Evolutionary conservation across 2,113 vertebrate genomes (phyloP), one percentile per base, ranked within the genome.

Genomic region (Pyrgilauda ruficollis): DNA sequence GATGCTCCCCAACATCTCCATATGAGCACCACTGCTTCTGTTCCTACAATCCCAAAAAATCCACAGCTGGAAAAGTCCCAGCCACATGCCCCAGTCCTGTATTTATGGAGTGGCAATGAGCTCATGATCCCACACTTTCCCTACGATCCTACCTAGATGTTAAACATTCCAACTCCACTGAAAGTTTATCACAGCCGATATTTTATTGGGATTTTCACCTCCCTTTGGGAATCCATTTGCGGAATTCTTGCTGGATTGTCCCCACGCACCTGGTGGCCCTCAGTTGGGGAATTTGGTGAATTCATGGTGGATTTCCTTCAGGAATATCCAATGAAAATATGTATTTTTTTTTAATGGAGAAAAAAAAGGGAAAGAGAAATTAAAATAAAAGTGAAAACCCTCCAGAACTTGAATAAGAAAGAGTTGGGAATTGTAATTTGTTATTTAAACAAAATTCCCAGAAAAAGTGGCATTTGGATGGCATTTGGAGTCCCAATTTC

Each of bases 1-100:
- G 10, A 10, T 44, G n/a, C 30, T 55, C 26, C 53, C 11, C 44
- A 27, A 1, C 4, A 1, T 19, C 49, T 59, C 64, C 11, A 0
- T 2, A 2, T 0, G 2, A 10, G 2, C 41, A 7, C 5, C 30
- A 10, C 8, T 0, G 0, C 24, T 26, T 19, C 7, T 33, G 37
- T 30, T 53, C 49, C n/a, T 11, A 5, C 68, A 67, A 6, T 13
- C 30, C 41, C 58, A 35, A 75, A 75, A 85, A 72, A 2, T 9
- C 27, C 56, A 15, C 26, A 37, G 30, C 30, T 62, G 15, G 41
- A 23, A 27, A 63, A 7, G 7, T 21, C 59, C 68, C 21, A 22
- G 0, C 6, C 13, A 18, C 50, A n/a, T 41, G 16, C 11, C 33
- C 50, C 12, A 37, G 1, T 61, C 47, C 9, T 10, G 0, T 15